Evolutionary conservation across 2,888 invertebrate species (phyloP), one percentile per base, ranked within the genome.

Genomic region (Lycophotia porphyrea): DNA sequence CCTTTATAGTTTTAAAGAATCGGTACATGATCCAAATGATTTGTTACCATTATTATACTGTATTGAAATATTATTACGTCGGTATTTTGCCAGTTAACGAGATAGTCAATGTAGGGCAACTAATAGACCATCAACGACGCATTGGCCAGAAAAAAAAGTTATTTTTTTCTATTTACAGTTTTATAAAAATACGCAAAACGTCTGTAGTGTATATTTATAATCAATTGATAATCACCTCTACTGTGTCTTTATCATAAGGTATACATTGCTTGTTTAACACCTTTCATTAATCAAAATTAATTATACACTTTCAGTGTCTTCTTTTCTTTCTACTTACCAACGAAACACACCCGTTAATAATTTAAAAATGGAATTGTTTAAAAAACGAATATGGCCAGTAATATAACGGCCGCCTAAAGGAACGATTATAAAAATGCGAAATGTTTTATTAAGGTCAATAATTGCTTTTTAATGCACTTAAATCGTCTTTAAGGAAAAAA

Each of bases 401-500:
- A 87, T 88, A 87, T 87, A 85, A 76, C 70, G 63, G 73, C 70
- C 71, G 88, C 90, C 90, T 83, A 68, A 81, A 91, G 92, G 91
- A 86, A 90, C 86, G 89, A 91, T 93, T 93, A 93, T 88, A 90
- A 88, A 80, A 85, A 84, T 85, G 80, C 82, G 83, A 85, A 90
- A 88, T 86, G 87, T 89, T 92, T 92, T 92, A 93, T 93, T 90
- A 91, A 90, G 90, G 90, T 88, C 91, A 91, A 93, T 93, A 94
- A 94, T 93, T 93, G 91, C 91, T 90, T 93, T 94, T 93, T 93
- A 92, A 93, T 93, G 90, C 84, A 90, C 84, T 89, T 88, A 91
- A 91, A 90, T 88, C 81, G 78, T 88, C 78, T 85, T 82, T 85
- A 87, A 88, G 65, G 76, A 71, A 76, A 79, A 90, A 92, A 91